Evolutionary conservation across 2,797 vertebrate species (phyloP).

Genomic region (Sorex maritimensis): DNA sequence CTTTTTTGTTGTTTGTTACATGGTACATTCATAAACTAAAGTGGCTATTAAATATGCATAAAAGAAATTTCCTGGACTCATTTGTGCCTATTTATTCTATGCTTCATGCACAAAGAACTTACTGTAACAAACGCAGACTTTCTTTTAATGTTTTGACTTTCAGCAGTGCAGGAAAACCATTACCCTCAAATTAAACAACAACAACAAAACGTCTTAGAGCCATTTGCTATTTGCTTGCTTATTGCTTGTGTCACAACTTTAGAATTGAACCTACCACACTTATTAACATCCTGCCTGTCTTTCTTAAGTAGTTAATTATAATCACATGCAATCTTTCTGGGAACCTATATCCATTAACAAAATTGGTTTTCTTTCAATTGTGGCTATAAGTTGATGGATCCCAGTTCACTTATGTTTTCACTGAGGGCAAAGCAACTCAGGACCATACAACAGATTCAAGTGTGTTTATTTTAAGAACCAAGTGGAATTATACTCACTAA

Average conservation of each 20-base stretch:
- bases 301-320: conserved; percentile 75
- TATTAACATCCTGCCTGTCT: conserved; percentile 62
- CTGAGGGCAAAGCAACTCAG: conserved; percentile 13
- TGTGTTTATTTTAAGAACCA: conserved; percentile 77
- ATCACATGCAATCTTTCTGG: conserved; percentile 72
- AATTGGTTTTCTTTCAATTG: conserved; percentile 72
- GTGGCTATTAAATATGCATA: background rate
- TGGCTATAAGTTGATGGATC: conserved; percentile 62
- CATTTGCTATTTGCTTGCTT: conserved; percentile 58
- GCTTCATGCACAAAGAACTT: background rate
- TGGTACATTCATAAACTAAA: background rate
- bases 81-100: background rate
- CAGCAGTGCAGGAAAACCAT: conserved; percentile 43
- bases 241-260: conserved; percentile 64
- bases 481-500: conserved; percentile 52
- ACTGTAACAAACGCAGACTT: conserved; percentile 45
- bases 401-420: conserved; percentile 73
- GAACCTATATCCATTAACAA: conserved; percentile 61
- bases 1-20: conserved; percentile 35
- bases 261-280: conserved; percentile 39
- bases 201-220: background rate
- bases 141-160: conserved; percentile 60
- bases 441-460: conserved; percentile 23
- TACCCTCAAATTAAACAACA: background rate
- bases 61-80: background rate